Evolutionary conservation across 1,140 invertebrate genomes (phyloP).

Genomic region (Apolygus lucorum): DNA sequence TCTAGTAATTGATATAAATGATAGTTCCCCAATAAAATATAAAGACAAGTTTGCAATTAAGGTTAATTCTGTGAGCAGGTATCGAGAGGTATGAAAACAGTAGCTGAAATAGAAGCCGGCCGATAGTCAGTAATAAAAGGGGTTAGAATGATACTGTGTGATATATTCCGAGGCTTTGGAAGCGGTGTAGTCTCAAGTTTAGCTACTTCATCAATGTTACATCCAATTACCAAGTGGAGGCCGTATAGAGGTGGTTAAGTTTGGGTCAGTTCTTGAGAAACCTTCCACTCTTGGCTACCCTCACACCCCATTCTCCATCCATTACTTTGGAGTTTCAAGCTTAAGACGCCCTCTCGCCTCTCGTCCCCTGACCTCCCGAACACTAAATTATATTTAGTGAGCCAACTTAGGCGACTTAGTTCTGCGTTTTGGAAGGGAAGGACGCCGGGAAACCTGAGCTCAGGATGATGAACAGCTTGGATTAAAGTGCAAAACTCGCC

Average conservation of each 20-base stretch:
- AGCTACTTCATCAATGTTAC: not conserved
- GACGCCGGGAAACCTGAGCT: not conserved
- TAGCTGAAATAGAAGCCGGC: no score
- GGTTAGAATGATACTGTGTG: not conserved
- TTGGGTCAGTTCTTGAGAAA: not conserved
- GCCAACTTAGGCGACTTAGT: not conserved
- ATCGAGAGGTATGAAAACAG: no score
- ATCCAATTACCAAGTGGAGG: not conserved
- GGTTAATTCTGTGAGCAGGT: no score
- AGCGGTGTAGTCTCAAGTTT: not conserved
- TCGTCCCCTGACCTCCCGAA: not conserved
- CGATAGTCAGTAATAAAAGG: no score
- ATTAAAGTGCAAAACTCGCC: no score
- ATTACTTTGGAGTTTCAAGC: not conserved
- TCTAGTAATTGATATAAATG: no score
- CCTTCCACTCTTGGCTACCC: not conserved
- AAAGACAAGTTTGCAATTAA: no score
- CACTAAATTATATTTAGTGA: not conserved
- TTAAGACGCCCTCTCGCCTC: not conserved
- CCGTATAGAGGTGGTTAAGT: not conserved
- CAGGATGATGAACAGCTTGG: not conserved
- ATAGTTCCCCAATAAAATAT: no score
- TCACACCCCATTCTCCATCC: not conserved
- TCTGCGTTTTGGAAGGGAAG: not conserved
- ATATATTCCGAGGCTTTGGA: not conserved